Evolutionary conservation across 1,140 invertebrate species (phyloP), one percentile per base, ranked within the genome.

Genomic region (Eriosoma lanigerum): DNA sequence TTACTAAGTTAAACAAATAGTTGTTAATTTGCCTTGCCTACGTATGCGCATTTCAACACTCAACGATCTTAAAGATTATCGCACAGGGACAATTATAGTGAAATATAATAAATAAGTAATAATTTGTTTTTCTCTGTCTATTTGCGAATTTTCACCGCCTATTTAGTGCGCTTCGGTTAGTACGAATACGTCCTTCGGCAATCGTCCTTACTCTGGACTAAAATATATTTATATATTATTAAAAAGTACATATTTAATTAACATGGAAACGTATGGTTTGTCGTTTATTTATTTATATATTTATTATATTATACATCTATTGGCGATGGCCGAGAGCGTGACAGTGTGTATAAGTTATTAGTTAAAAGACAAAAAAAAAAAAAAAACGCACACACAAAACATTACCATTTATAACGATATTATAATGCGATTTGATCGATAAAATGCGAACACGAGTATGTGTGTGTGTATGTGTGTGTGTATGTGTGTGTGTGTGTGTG

Each of bases 351-450:
- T 21, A 10, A 9, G 26, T 9, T 62, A 26, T 9, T 32, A 26
- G 26, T 12, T 24, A 17, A 70, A 70, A 70, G 21, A 29, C 21
- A 19, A 19, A 12, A 73, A 54, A 38, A 29, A 26, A 48, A 72
- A 1, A 1, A 29, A 29, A n/a, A 54, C 10, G 29, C 21, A 19
- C 3, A 24, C 19, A 24, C 50, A 2, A 15, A 73, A 75, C 50
- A 75, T 58, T 56, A 58, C 72, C 72, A 75, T 75, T 75, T 38
- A 58, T 24, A 75, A 76, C n/a, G 32, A 76, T 76, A 19, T 44
- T n/a, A 32, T 44, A 56, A 38, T 56, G 32, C 32, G 73, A 73
- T 73, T 32, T 58, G 32, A 76, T 58, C 73, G 50, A 76, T 54
- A 56, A 48, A 19, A 3, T 50, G 0, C 24, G 24, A 26, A 4